Conservation (phyloP, 2,888 invertebrate genomes). For the Acanthosoma haemorrhoidale region DNA sequence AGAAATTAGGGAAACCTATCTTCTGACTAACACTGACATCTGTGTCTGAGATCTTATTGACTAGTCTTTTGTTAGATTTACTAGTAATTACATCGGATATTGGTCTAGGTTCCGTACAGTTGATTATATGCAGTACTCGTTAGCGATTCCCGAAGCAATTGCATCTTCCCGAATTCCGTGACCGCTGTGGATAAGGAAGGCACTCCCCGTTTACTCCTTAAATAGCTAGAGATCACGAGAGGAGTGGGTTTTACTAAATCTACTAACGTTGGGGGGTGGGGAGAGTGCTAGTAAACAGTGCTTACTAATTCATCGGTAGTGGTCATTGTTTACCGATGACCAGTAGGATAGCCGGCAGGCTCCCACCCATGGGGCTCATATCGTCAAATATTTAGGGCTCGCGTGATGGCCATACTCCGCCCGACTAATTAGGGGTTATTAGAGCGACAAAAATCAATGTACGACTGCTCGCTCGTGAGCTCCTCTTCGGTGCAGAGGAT, state of each 20-base stretch:
- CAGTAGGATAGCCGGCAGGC: slow-evolving; percentile 17
- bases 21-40: no score
- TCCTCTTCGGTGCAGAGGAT: no score
- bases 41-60: no score
- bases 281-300: slow-evolving; percentile 1
- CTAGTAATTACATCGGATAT: no score
- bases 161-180: background rate
- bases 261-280: no score
- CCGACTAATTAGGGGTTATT: slow-evolving; percentile 3
- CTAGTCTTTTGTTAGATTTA: no score
- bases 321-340: slow-evolving; percentile 28
- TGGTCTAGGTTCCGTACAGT: no score
- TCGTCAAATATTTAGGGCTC: slow-evolving; percentile 21
- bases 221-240: background rate
- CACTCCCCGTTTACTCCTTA: background rate
- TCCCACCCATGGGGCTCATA: slow-evolving; percentile 13
- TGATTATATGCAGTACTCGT: no score
- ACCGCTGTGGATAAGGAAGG: background rate
- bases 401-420: slow-evolving; percentile 3
- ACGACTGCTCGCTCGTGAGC: background rate
- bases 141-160: background rate
- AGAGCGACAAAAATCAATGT: slow-evolving; percentile 6
- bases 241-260: slow-evolving; percentile 1
- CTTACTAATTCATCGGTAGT: background rate
- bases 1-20: no score